A percentile compares a stretch with the other conserved stretches of the same genome.
phyloP scores from a whole-genome alignment of 2,888 invertebrate genomes.

The Cinara cedri region DNA sequence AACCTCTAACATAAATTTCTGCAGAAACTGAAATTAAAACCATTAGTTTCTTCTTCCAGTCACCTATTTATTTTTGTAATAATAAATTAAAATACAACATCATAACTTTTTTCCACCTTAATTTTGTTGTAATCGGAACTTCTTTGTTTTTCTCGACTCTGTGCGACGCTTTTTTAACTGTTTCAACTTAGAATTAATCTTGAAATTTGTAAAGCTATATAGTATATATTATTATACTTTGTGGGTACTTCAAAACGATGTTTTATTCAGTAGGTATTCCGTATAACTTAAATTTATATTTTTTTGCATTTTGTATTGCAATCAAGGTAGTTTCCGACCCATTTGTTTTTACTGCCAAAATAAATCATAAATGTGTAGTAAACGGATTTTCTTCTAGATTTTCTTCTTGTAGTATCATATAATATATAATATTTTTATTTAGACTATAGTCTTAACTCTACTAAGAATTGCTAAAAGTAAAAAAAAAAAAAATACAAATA shows the following conservation, averaged over 20 bases:
- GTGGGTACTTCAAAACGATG: too few relatives aligned
- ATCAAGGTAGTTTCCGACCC: too few relatives aligned
- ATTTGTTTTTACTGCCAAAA: neutral
- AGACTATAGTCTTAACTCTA: neutral
- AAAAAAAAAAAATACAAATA: neutral
- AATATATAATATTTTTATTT: neutral
- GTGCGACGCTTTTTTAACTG: neutral
- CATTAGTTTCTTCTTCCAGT: constrained; percentile 19
- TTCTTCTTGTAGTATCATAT: neutral
- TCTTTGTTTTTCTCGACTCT: neutral
- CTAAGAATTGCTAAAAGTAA: too few relatives aligned
- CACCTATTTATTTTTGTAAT: constrained; percentile 27
- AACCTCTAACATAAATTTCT: constrained; percentile 3
- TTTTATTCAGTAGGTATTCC: too few relatives aligned
- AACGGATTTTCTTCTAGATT: neutral
- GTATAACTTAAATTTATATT: neutral
- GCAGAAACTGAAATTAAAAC: constrained; percentile 23
- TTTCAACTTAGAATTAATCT: neutral
- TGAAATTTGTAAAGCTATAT: neutral
- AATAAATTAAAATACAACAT: constrained; percentile 31
- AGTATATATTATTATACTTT: too few relatives aligned
- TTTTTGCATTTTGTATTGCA: neutral
- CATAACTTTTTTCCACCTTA: constrained; percentile 2
- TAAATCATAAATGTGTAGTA: neutral
- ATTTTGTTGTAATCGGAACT: neutral